Base-by-base conservation (phyloP, 2,113 vertebrate genomes). In the Macrotis lagotis region DNA sequence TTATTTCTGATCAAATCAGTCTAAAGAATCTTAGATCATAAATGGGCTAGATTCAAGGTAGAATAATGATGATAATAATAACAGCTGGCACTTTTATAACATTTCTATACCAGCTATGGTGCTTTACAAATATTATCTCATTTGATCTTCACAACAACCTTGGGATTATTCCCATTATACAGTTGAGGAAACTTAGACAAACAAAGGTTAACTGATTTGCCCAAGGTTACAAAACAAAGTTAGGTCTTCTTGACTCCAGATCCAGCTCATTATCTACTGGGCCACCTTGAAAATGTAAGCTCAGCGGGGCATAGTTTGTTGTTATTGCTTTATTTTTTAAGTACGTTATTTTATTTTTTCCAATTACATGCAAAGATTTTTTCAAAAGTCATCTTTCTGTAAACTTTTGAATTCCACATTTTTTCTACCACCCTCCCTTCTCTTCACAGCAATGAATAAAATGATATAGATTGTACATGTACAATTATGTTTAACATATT, bases 1-100 rank as follows among this genome's bases (percentile, higher is more conserved):
- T 31, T 88, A 53, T 90, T 89, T 90, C 3, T 51, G 26, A 88
- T 19, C 8, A 88, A 95, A 92, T 14, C 6, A 90, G 31, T 51
- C 49, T 9, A 91, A 92, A 91, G 50, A 95, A 95, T 50, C 14
- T 55, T 89, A 44, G 90, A 51, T 66, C 59, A 90, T 51, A 92
- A 94, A 91, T 48, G 91, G 47, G 9, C 48, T 93, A 51, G 1
- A 74, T 37, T 52, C 51, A 74, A 48, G 55, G 24, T 44, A 83
- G 51, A 11, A 95, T 90, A 74, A 74, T n/a, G 12, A 37, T 66
- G 12, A 66, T 66, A 14, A 74, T 37, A 66, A 37, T 66, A 66
- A 37, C 37, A 55, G 51, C 51, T 26, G 8, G 25, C 5, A 28
- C 53, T 55, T 53, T 25, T 8, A 53, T 53, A 53, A 25, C 8